Conservation (phyloP, 2,888 invertebrate species). For the Clostera curtula region DNA sequence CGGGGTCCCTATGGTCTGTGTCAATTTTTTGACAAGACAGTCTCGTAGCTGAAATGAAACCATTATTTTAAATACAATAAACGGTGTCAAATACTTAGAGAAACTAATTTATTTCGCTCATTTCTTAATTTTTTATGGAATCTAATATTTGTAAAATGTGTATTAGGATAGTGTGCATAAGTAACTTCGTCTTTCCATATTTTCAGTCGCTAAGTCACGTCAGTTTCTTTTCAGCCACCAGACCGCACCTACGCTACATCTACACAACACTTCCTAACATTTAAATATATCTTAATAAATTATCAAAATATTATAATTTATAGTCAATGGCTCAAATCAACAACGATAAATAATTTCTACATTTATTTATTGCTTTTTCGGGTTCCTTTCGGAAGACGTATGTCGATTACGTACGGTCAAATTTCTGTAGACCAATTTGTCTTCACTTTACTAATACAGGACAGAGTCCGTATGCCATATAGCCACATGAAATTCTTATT, state of each 20-base stretch:
- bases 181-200: no score
- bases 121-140: no score
- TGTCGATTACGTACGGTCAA: no score
- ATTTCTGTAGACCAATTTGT: no score
- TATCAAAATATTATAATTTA: conserved; percentile 19
- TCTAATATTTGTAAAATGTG: no score
- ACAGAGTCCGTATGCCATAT: no score
- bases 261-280: conserved; percentile 33
- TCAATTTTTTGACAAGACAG: conserved; percentile 10
- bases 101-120: no score
- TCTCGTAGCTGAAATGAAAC: conserved; percentile 15
- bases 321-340: conserved; percentile 21
- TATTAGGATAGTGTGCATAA: no score
- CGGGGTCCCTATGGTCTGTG: conserved; percentile 34
- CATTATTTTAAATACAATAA: conserved; percentile 13
- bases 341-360: conserved; percentile 29
- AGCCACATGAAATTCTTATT: no score
- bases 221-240: conserved; percentile 9
- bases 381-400: conserved; percentile 59
- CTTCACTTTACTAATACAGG: no score
- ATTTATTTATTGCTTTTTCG: conserved; percentile 53
- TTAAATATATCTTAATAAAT: conserved; percentile 35
- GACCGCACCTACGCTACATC: conserved; percentile 13
- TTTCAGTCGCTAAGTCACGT: conserved; percentile 10
- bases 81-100: no score